phyloP scores from a whole-genome alignment of 2,888 invertebrate genomes.

The Pimpla rufipes region DNA sequence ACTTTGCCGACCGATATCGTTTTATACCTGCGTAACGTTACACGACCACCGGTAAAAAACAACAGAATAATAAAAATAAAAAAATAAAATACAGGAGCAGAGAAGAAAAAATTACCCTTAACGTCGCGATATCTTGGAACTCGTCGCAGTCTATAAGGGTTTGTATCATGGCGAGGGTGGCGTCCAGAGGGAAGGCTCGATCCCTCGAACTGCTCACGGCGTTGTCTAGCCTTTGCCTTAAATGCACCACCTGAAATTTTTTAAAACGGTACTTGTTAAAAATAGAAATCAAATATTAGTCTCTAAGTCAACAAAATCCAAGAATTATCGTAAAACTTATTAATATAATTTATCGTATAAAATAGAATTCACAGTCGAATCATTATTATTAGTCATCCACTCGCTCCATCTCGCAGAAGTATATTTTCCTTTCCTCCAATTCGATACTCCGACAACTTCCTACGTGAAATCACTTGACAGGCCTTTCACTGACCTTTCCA shows the following conservation, averaged over 20 bases:
- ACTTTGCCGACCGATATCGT: slow-evolving; percentile 8
- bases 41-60: no score
- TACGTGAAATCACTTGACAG: slow-evolving; percentile 51
- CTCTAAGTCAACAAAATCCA: background rate
- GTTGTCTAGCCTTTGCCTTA: slow-evolving; percentile 95
- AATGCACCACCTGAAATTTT: slow-evolving; percentile 90
- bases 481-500: slow-evolving; percentile 82
- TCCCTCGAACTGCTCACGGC: slow-evolving; percentile 95
- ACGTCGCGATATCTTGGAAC: slow-evolving; percentile 97
- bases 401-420: background rate
- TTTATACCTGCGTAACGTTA: background rate
- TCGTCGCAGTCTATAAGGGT: slow-evolving; percentile 98
- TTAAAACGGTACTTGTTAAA: slow-evolving; percentile 3
- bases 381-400: background rate
- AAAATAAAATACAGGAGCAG: slow-evolving; percentile 32
- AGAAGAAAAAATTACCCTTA: slow-evolving; percentile 84
- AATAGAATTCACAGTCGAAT: background rate
- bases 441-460: slow-evolving; percentile 15
- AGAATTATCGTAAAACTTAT: background rate
- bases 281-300: slow-evolving; percentile 5
- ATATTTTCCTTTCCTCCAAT: background rate
- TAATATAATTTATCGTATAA: background rate
- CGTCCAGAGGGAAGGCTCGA: slow-evolving; percentile 93
- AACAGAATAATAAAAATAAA: no score
- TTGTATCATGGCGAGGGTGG: slow-evolving; percentile 95